A percentile compares a stretch with the other conserved stretches of the same genome.
phyloP scores from a whole-genome alignment of 2,113 vertebrate genomes.

The Ceratotherium simum region DNA sequence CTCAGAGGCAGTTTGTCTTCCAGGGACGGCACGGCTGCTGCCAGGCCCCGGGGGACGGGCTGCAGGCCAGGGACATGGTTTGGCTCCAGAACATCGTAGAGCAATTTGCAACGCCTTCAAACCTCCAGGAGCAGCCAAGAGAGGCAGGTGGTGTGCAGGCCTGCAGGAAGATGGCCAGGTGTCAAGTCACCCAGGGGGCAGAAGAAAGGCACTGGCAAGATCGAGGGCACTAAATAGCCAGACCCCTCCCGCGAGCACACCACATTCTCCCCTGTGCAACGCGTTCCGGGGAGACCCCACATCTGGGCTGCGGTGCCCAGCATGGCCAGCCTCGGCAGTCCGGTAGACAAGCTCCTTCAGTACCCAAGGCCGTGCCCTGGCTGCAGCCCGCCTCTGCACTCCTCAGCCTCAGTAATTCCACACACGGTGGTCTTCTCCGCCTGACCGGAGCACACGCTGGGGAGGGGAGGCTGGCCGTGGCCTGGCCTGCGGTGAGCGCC shows the following conservation, averaged over 20 bases:
- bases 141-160: background rate
- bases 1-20: slow-evolving; percentile 56
- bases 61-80: slow-evolving; percentile 69
- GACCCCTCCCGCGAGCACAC: background rate
- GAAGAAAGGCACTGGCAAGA: background rate
- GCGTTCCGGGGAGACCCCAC: fast-evolving
- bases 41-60: slow-evolving; percentile 42
- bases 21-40: background rate
- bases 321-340: background rate
- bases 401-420: background rate
- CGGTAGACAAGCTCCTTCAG: fast-evolving
- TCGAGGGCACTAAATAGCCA: background rate
- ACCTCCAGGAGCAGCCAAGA: background rate
- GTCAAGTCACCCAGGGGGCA: background rate
- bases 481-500: background rate
- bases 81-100: slow-evolving; percentile 54
- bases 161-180: background rate
- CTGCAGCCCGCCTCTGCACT: background rate
- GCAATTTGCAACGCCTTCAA: slow-evolving; percentile 49
- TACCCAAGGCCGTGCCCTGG: background rate
- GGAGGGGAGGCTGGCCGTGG: background rate
- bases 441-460: fast-evolving
- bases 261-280: fast-evolving
- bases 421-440: background rate
- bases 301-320: too few relatives aligned